Evolutionary conservation across 2,888 invertebrate genomes (phyloP).

Genomic region (Rhynchonema sp.): DNA sequence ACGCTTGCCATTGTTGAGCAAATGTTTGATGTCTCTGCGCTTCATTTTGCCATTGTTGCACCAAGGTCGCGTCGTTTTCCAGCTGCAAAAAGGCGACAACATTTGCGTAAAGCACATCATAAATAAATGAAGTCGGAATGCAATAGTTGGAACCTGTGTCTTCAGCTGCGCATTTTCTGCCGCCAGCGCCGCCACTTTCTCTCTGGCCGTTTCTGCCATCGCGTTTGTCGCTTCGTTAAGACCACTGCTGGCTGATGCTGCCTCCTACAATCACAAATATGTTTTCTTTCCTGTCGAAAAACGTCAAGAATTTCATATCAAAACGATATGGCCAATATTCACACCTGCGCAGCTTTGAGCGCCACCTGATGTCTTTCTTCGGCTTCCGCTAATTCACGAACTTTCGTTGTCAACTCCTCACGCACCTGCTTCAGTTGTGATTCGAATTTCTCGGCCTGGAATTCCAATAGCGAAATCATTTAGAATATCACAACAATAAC

Average conservation of each 20-base stretch:
- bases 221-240: background rate
- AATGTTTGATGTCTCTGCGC: conserved; percentile 19
- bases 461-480: too few relatives aligned
- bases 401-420: conserved; percentile 47
- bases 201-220: background rate
- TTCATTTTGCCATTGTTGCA: conserved; percentile 20
- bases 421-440: conserved; percentile 32
- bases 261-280: background rate
- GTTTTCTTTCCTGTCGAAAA: background rate
- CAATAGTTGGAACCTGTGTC: background rate
- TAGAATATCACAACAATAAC: background rate
- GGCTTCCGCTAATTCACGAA: conserved; percentile 43
- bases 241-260: background rate
- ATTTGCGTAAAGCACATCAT: too few relatives aligned
- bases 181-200: background rate
- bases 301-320: background rate
- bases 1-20: conserved; percentile 23
- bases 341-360: background rate
- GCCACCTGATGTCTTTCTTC: background rate
- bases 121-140: too few relatives aligned
- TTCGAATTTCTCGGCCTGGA: background rate
- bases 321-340: too few relatives aligned
- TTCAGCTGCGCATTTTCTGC: conserved; percentile 1
- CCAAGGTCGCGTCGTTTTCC: conserved; percentile 8
- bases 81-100: too few relatives aligned